phyloP scores from a whole-genome alignment of 53 echinoderm and acorn worm species.

The Zoroaster sp. region DNA sequence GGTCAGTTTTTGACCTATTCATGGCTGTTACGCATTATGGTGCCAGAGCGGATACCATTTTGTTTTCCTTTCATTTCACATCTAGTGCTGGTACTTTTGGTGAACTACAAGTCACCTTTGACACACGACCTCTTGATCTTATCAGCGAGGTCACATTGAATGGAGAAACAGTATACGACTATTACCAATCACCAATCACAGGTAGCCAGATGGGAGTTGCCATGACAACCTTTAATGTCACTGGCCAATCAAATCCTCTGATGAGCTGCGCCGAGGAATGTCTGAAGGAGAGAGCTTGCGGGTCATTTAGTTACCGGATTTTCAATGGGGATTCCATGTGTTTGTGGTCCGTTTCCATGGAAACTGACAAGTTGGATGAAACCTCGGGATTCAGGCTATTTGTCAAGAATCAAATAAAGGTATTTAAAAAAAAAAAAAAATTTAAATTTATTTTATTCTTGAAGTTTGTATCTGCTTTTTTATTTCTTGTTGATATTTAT shows the following conservation, averaged over 20 bases:
- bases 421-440: too few relatives aligned
- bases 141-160: slow-evolving; percentile 56
- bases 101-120: slow-evolving; percentile 84
- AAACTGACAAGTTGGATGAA: slow-evolving; percentile 57
- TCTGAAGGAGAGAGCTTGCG: slow-evolving; percentile 83
- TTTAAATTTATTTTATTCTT: too few relatives aligned
- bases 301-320: slow-evolving; percentile 73
- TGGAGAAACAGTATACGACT: slow-evolving; percentile 65
- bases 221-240: slow-evolving; percentile 77
- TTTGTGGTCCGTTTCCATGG: slow-evolving; percentile 74
- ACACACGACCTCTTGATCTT: slow-evolving; percentile 77
- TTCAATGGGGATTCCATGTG: slow-evolving; percentile 72
- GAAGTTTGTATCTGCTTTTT: neutral
- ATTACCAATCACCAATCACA: slow-evolving; percentile 76
- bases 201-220: slow-evolving; percentile 74
- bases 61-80: neutral
- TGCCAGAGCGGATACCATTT: neutral
- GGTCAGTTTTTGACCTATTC: too few relatives aligned
- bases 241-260: slow-evolving; percentile 61
- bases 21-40: too few relatives aligned
- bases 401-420: slow-evolving; percentile 78
- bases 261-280: slow-evolving; percentile 80
- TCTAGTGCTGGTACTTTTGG: slow-evolving; percentile 89
- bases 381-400: slow-evolving; percentile 79
- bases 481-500: neutral